A percentile compares a stretch with the other conserved stretches of the same genome.
Evolutionary conservation across 1,140 invertebrate species (phyloP).

Genomic region (Samia ricini): DNA sequence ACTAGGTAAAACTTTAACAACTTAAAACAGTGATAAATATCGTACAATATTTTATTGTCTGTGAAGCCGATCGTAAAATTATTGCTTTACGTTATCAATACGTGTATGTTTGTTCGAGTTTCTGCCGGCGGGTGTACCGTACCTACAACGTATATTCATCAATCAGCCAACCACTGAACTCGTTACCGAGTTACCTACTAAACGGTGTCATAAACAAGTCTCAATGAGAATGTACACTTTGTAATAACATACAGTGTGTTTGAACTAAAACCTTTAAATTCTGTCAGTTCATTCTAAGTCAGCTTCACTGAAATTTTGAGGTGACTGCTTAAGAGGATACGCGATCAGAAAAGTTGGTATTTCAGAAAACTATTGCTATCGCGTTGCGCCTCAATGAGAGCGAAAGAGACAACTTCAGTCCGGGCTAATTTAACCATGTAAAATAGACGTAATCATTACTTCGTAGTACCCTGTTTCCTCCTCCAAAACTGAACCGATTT

Average conservation of each 20-base stretch:
- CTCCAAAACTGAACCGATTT: no score
- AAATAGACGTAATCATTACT: no score
- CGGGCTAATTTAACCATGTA: no score
- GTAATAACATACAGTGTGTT: not conserved
- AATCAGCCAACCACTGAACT: slow-evolving; percentile 63
- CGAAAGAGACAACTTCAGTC: no score
- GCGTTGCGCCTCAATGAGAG: no score
- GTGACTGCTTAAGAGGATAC: no score
- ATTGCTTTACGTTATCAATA: slow-evolving; percentile 64
- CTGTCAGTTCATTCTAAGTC: no score
- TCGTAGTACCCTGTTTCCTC: no score
- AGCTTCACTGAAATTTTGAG: no score
- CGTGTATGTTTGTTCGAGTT: slow-evolving; percentile 34
- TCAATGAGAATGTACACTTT: not conserved
- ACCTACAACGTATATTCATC: slow-evolving; percentile 56
- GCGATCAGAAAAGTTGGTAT: no score
- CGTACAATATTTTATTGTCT: slow-evolving; percentile 27
- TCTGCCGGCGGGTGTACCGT: slow-evolving; percentile 20
- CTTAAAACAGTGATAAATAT: slow-evolving; percentile 14
- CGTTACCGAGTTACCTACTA: slow-evolving; percentile 61
- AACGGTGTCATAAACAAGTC: slow-evolving; percentile 21
- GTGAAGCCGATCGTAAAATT: slow-evolving; percentile 45
- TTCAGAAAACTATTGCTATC: no score
- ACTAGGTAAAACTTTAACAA: not conserved
- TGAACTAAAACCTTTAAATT: no score